A percentile compares a stretch with the other conserved stretches of the same genome.
Conservation (phyloP, 2,797 vertebrate genomes). For the Gymnopithys bicolor region DNA sequence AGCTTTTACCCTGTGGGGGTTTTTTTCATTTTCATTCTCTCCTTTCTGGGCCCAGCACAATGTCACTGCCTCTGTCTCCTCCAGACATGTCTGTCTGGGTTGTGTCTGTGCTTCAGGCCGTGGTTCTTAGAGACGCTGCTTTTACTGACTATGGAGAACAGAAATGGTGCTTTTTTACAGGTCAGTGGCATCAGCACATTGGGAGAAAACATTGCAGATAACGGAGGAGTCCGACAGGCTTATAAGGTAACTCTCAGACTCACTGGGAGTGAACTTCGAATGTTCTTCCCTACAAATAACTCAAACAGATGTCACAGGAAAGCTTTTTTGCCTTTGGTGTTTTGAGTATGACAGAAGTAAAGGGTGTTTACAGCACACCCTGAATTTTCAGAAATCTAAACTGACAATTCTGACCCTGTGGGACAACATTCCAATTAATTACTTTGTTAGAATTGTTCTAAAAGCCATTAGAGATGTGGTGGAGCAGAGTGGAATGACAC, state of each 20-base stretch:
- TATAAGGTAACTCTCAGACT: slow-evolving; percentile 84
- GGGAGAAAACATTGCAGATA: slow-evolving; percentile 97
- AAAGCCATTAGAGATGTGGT: neutral
- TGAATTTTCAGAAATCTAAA: neutral
- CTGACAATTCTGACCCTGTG: neutral
- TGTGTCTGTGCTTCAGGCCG: neutral
- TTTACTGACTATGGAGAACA: neutral
- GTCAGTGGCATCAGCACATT: slow-evolving; percentile 95
- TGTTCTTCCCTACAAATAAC: neutral
- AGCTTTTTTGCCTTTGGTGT: neutral
- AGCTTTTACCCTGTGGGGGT: neutral
- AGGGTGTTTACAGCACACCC: neutral
- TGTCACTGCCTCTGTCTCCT: neutral
- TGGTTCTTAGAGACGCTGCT: neutral
- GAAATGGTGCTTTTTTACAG: slow-evolving; percentile 67
- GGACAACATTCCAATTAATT: neutral
- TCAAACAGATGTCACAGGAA: neutral
- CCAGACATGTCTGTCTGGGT: neutral
- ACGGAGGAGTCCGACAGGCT: slow-evolving; percentile 93
- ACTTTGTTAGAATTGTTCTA: neutral
- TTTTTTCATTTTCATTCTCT: neutral
- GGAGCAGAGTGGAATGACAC: neutral
- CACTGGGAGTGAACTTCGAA: neutral
- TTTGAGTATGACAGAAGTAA: neutral
- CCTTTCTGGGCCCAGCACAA: neutral